phyloP scores from a whole-genome alignment of 2,797 vertebrate genomes.

The Peromyscus nudipes region DNA sequence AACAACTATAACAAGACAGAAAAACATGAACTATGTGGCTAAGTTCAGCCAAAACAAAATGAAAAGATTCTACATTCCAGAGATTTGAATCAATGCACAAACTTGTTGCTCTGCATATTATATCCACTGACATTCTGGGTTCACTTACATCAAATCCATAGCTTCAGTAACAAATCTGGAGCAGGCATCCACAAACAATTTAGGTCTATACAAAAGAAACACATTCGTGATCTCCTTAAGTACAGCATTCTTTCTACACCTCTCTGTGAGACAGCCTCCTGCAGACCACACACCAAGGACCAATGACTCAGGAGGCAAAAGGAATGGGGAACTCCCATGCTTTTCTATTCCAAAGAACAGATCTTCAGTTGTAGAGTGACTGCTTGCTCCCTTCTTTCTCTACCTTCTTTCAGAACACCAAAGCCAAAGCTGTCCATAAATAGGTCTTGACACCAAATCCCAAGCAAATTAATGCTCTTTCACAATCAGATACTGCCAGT shows the following conservation, averaged over 20 bases:
- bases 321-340: neutral
- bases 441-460: constrained; percentile 19
- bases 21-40: constrained; percentile 73
- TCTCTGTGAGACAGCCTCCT: constrained; percentile 21
- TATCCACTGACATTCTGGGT: constrained; percentile 68
- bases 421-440: constrained; percentile 28
- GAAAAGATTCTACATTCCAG: constrained; percentile 83
- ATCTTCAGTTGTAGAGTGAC: neutral
- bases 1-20: constrained; percentile 68
- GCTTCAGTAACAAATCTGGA: constrained; percentile 64
- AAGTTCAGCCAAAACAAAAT: constrained; percentile 80
- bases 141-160: constrained; percentile 70
- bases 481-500: constrained; percentile 22
- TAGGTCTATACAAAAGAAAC: constrained; percentile 39
- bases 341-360: constrained; percentile 42
- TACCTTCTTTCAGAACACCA: neutral
- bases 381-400: neutral
- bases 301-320: neutral
- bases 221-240: neutral
- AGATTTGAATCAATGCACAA: constrained; percentile 80
- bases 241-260: constrained; percentile 34
- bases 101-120: constrained; percentile 76
- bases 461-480: constrained; percentile 55
- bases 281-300: neutral
- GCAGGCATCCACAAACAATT: constrained; percentile 28